These are phyloP conservation scores for Anser brachyrhynchus DNA, from an alignment of 2,113 vertebrate genomes.

Conservation along the genomic window DNA sequence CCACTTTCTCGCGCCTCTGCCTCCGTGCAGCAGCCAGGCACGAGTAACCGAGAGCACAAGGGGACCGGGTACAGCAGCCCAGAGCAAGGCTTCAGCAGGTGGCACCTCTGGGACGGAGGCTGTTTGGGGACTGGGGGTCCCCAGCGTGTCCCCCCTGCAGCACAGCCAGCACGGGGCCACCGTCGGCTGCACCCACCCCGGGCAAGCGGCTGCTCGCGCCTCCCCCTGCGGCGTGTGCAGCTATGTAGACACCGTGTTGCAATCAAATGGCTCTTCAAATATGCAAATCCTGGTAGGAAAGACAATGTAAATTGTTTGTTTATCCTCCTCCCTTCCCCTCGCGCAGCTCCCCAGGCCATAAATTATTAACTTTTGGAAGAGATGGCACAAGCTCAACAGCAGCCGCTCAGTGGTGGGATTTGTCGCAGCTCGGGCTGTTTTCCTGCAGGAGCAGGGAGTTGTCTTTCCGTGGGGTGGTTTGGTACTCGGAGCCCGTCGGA, in stretches of 20 bases:
- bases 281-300: conserved; percentile 48
- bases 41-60: background rate
- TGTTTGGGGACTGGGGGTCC: background rate
- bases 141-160: background rate
- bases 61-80: background rate
- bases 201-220: background rate
- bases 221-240: background rate
- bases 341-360: conserved; percentile 6
- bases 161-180: background rate
- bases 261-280: conserved; percentile 31
- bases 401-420: background rate
- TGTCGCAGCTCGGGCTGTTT: background rate
- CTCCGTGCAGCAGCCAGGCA: background rate
- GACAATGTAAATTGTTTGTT: conserved; percentile 50
- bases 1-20: background rate
- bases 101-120: background rate
- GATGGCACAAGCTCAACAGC: background rate
- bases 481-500: background rate
- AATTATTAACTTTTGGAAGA: conserved; percentile 48
- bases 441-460: background rate
- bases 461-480: background rate
- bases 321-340: conserved; percentile 21
- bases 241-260: background rate
- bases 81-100: background rate
- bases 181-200: background rate